Evolutionary conservation across 2,113 vertebrate species (phyloP), one percentile per base, ranked within the genome.

Genomic region (Gasterosteus nipponicus): DNA sequence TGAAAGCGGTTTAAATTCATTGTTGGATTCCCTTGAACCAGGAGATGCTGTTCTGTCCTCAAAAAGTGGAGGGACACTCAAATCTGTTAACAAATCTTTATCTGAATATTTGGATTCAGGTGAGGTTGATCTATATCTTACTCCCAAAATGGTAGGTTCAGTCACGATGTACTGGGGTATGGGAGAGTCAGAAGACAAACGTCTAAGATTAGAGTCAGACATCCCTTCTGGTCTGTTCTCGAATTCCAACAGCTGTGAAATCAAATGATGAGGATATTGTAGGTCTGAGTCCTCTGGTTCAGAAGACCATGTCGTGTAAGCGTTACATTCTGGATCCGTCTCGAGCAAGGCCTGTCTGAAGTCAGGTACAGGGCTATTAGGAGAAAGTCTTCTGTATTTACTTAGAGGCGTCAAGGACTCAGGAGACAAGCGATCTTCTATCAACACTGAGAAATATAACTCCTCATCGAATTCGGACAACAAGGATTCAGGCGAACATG

Each of bases 171-270:
- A 83, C 41, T 83, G 57, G 0, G 87, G 63, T 16, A 91, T 2
- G 0, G 88, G 83, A 11, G 90, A 91, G 59, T 89, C 89, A 51
- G 83, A 80, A 51, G 79, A 77, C 59, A 88, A 69, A 76, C 38
- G 72, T 66, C 75, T 39, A 11, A 44, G 39, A 54, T 84, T 58
- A 41, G 18, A 33, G 49, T 75, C 61, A 19, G 81, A 81, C 26
- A 10, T 0, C 0, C 9, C 38, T 47, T 69, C 61, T 57, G 69
- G 31, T 64, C 76, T 82, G 49, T 80, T 39, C 33, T 82, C 80
- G 60, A 56, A 63, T 19, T 70, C 73, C 56, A 58, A 78, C 7
- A 76, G 57, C 7, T 47, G 26, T 58, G 64, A 73, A 70, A 70
- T 87, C 35, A 84, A 58, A 61, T 59, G 69, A n/a, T 26, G 22